Base-by-base conservation (phyloP, 2,888 invertebrate species). In the Chloroclystis v-ata region DNA sequence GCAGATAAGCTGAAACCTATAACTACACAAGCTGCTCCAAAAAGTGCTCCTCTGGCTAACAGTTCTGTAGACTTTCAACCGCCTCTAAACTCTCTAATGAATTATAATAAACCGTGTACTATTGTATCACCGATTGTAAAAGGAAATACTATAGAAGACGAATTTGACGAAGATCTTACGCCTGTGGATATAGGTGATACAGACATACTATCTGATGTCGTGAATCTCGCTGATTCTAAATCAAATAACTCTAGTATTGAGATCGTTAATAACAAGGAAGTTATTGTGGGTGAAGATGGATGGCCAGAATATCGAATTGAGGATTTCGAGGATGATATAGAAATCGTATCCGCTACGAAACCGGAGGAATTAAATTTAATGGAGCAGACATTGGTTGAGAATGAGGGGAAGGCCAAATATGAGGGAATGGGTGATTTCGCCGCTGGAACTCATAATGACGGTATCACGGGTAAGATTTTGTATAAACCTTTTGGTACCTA, bases 391-490 rank as follows among this genome's bases (percentile, higher is more conserved):
- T 47, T 69, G 1, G 56, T 60, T 3, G 57, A 64, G 20, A 68
- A 66, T n/a, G 49, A 46, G 7, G 56, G 52, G 0, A 59, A 57
- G 1, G 53, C 69, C 0, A 82, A 80, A 49, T 82, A 87, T 56
- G 79, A 80, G 48, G 83, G 82, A 1, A 86, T 89, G 67, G 91
- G 90, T 0, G 82, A 88, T 49, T 92, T 92, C 59, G 84, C 88
- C 43, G 89, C 88, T 3, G 89, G 90, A 48, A 90, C 91, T 10
- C 83, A 89, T 55, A 93, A 93, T 69, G 92, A 93, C 72, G 93
- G 93, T 0, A 87, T 90, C 0, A 92, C 93, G 51, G 91, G 89
- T 83, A 63, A 59, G 13, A 26, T 7, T 28, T 8, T 1, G 2
- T 10, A 6, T 26, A 9, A 26, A n/a, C n/a, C n/a, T n/a, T n/a